A percentile compares a stretch with the other conserved stretches of the same genome.
Conservation (phyloP, 2,888 invertebrate genomes). For the Drosophila gaucha region DNA sequence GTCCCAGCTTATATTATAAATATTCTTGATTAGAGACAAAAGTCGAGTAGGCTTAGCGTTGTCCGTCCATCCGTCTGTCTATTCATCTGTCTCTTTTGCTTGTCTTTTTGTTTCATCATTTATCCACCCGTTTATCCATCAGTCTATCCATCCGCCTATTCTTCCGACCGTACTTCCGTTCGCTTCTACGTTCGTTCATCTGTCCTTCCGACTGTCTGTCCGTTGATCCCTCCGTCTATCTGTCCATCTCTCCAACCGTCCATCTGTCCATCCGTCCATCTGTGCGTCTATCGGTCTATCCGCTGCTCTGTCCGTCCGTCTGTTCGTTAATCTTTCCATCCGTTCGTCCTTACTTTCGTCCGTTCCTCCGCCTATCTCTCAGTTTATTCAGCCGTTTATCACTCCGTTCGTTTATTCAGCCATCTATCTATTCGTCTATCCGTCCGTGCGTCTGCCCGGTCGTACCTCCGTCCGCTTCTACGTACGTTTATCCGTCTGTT, state of each 20-base stretch:
- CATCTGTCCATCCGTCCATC: background rate
- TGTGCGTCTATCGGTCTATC: too few relatives aligned
- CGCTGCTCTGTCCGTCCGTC: background rate
- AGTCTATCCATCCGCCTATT: background rate
- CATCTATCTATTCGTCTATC: background rate
- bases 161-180: too few relatives aligned
- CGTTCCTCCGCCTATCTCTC: too few relatives aligned
- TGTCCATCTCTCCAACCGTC: background rate
- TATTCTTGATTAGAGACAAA: background rate
- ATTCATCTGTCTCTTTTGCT: background rate
- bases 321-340: background rate
- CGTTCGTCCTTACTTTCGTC: background rate
- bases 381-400: too few relatives aligned
- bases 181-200: too few relatives aligned
- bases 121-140: too few relatives aligned
- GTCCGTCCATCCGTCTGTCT: background rate
- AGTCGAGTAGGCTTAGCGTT: background rate
- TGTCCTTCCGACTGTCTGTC: background rate
- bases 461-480: too few relatives aligned
- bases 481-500: too few relatives aligned
- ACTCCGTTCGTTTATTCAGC: too few relatives aligned
- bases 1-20: too few relatives aligned
- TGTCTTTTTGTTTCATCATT: too few relatives aligned
- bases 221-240: too few relatives aligned
- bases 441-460: background rate